Base-by-base conservation (phyloP, 1,140 invertebrate genomes). In the Globodera ellingtonae region DNA sequence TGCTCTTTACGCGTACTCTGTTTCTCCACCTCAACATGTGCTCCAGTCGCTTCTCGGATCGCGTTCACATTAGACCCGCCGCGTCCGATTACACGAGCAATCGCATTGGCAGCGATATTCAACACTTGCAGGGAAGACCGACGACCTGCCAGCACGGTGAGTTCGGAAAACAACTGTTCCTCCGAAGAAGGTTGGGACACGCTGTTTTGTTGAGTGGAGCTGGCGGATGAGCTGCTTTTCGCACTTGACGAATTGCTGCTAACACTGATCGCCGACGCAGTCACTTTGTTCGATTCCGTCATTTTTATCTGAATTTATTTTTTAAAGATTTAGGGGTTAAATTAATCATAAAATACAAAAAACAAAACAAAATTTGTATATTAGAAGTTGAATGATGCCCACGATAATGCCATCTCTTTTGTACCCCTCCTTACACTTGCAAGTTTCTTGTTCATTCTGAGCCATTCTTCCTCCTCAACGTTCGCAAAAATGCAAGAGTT, bases 41-140 rank as follows among this genome's bases (percentile, higher is more conserved):
- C 86, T 50, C 79, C 77, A 73, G 87, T 89, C 24, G 85, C 87
- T 76, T 89, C 88, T 52, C 88, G 67, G 69, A 89, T 89, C 13
- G 87, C 82, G 59, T 88, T 87, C 80, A 88, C 85, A 72, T 84
- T 84, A 59, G 85, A 72, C 18, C 83, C 83, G 44, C 66, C 84
- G 21, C 83, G 84, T 24, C 83, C 83, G 66, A 84, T 84, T 69
- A 84, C 79, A 44, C 83, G 62, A 10, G 83, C 82, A 46, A 85
- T 82, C 21, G 52, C 35, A 47, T 70, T 70, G 4, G 56, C 65
- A 21, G 75, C 59, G 48, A 77, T 77, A 15, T 66, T 77, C 65
- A 77, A 46, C 10, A 77, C 75, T n/a, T 77, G 75, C 21, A 77
- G 24, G 3, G 75, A 77, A 44, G 52, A 18, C 48, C 75, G 65